Percentiles rank a stretch among this genome's conserved stretches.
These are phyloP conservation scores for Caenorhabditis sp. DNA, from an alignment of 2,888 invertebrate genomes.

Conservation along the genomic window DNA sequence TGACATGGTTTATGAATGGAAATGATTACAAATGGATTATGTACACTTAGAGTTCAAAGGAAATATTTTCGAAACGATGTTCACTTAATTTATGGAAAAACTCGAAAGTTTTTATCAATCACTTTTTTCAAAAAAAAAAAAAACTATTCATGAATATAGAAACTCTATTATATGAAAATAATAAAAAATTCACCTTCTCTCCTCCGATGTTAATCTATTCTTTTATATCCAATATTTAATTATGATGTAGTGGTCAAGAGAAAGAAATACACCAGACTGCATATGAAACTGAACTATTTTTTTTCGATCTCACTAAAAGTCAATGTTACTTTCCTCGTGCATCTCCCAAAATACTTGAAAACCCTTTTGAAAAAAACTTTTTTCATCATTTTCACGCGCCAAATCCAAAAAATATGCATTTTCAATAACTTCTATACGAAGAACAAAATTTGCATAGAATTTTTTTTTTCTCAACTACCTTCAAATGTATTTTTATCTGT, in stretches of 20 bases:
- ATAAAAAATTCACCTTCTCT: not conserved
- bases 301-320: no score
- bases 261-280: not conserved
- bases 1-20: not conserved
- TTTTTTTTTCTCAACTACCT: not conserved
- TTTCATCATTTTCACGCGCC: not conserved
- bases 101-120: no score
- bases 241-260: not conserved
- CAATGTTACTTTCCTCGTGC: no score
- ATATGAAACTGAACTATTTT: no score
- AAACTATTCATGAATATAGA: not conserved
- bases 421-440: constrained; percentile 1
- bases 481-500: not conserved
- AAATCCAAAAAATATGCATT: not conserved
- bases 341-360: not conserved
- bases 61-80: no score
- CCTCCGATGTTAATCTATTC: not conserved
- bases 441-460: not conserved
- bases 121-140: no score
- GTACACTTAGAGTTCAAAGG: no score
- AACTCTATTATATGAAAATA: not conserved
- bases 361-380: not conserved
- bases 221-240: not conserved
- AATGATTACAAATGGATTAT: not conserved
- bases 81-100: no score